phyloP scores from a whole-genome alignment of 1,140 invertebrate genomes.

The Pectinophora gossypiella region DNA sequence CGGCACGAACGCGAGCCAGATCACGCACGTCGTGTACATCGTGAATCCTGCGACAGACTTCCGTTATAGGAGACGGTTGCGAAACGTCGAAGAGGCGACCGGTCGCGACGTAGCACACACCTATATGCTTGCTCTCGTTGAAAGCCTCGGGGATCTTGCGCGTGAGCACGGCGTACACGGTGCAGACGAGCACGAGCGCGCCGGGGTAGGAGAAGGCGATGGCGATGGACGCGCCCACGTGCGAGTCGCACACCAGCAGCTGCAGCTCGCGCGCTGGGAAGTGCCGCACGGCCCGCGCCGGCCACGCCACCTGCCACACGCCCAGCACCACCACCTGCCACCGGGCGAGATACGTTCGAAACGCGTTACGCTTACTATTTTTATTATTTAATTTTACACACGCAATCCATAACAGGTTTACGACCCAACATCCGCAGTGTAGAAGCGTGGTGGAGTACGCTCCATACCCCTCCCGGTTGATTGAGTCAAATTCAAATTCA shows the following conservation, averaged over 20 bases:
- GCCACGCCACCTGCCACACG: slow-evolving; percentile 89
- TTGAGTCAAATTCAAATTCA: too few species aligned
- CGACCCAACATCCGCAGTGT: too few species aligned
- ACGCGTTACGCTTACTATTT: too few species aligned
- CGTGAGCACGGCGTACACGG: slow-evolving; percentile 92
- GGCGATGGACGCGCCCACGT: slow-evolving; percentile 87
- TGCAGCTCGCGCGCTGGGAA: slow-evolving; percentile 90
- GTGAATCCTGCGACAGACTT: slow-evolving; percentile 86
- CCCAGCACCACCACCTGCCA: slow-evolving; percentile 83
- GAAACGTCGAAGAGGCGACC: not conserved
- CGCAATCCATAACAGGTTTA: too few species aligned
- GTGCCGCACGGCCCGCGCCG: slow-evolving; percentile 86
- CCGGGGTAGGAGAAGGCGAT: slow-evolving; percentile 91
- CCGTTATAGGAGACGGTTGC: too few species aligned
- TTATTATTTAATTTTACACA: too few species aligned
- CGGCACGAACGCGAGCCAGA: slow-evolving; percentile 95
- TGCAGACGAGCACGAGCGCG: slow-evolving; percentile 88
- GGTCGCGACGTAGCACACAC: slow-evolving; percentile 68
- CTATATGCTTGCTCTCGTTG: slow-evolving; percentile 96
- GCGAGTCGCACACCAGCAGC: slow-evolving; percentile 87
- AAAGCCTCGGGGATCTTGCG: slow-evolving; percentile 96
- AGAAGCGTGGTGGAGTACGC: too few species aligned
- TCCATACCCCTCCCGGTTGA: too few species aligned
- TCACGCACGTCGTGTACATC: slow-evolving; percentile 97
- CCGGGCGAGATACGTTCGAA: not conserved